Evolutionary conservation across 2,113 vertebrate species (phyloP).

Genomic region (Cyprinodon variegatus): DNA sequence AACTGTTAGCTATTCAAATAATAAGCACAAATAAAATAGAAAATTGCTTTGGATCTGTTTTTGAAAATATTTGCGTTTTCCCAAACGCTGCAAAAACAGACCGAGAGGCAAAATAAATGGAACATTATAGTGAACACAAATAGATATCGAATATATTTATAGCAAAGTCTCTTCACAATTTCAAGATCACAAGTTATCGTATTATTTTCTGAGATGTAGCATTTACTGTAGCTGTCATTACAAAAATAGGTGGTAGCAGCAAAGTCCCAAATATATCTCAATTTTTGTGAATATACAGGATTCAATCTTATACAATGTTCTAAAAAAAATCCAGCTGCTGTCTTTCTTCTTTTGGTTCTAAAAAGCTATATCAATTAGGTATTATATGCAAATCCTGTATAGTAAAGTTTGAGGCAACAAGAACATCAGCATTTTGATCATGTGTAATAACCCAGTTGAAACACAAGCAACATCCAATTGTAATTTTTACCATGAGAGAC

Average conservation of each 20-base stretch:
- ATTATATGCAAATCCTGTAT: not conserved
- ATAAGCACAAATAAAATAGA: not conserved
- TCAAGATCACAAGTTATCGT: not conserved
- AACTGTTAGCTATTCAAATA: not conserved
- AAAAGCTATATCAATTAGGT: not conserved
- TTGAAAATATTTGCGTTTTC: not conserved
- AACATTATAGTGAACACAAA: not conserved
- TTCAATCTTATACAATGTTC: not conserved
- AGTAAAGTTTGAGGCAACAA: not conserved
- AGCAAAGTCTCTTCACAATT: no score
- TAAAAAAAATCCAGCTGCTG: not conserved
- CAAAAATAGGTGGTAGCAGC: not conserved
- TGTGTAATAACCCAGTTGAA: not conserved
- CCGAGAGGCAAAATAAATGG: not conserved
- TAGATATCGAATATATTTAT: not conserved
- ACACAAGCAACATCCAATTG: no score
- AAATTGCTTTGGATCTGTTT: not conserved
- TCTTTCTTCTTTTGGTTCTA: not conserved
- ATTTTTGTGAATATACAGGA: no score
- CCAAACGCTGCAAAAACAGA: not conserved
- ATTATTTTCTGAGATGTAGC: not conserved
- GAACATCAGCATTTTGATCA: not conserved
- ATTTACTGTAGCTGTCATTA: not conserved
- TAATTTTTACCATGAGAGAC: no score
- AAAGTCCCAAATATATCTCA: not conserved